A percentile compares a stretch with the other conserved stretches of the same genome.
These are phyloP conservation scores for Miniopterus natalensis DNA, from an alignment of 2,113 vertebrate genomes.

Conservation along the genomic window DNA sequence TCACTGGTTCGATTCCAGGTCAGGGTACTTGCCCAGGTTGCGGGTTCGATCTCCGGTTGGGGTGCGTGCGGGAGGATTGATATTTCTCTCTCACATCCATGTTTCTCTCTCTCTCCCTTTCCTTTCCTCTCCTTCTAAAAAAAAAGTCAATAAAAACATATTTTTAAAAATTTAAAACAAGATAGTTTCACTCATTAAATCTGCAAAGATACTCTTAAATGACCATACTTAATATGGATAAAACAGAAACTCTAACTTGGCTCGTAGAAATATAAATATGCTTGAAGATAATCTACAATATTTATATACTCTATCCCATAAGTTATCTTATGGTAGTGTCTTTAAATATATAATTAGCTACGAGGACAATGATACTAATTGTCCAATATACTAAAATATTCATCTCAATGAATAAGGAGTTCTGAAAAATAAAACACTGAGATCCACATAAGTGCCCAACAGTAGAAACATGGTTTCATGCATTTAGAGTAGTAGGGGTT, in stretches of 20 bases:
- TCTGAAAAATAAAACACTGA: background rate
- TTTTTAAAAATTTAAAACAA: constrained; percentile 1
- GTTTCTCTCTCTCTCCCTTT: background rate
- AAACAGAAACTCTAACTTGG: background rate
- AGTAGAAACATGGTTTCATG: background rate
- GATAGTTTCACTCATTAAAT: background rate
- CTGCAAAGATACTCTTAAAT: background rate
- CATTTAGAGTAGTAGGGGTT: background rate
- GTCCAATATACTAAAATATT: background rate
- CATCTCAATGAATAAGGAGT: background rate
- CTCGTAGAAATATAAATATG: background rate
- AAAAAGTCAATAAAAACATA: background rate
- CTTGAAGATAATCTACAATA: background rate
- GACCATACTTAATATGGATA: background rate
- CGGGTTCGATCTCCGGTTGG: background rate
- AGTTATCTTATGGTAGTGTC: background rate
- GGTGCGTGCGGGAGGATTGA: background rate
- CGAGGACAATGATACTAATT: background rate
- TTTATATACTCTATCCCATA: background rate
- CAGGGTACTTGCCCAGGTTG: background rate
- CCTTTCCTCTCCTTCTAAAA: no score
- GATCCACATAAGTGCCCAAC: background rate
- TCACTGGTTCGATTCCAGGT: background rate
- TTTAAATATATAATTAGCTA: background rate
- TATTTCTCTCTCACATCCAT: background rate